Evolutionary conservation across 2,888 invertebrate genomes (phyloP).

Genomic region (Laothoe populi): DNA sequence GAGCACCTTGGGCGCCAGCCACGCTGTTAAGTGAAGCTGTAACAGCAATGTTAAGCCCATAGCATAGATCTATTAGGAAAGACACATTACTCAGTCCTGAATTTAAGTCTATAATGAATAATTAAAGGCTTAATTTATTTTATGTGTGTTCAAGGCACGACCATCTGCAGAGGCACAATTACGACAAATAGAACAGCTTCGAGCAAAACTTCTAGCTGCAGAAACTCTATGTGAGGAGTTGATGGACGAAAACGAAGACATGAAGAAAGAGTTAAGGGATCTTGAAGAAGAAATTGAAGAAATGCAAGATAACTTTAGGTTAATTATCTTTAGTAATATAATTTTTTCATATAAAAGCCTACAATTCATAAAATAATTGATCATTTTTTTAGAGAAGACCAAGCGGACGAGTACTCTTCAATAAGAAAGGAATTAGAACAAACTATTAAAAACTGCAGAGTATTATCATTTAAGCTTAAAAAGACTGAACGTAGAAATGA

Average conservation of each 20-base stretch:
- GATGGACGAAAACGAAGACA: conserved; percentile 98
- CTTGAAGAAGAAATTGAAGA: conserved; percentile 99
- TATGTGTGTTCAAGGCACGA: conserved; percentile 63
- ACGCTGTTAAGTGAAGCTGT: too few species aligned
- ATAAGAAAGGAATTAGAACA: conserved; percentile 98
- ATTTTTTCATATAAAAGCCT: background rate
- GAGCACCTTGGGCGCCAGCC: too few species aligned
- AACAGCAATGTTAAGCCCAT: too few species aligned
- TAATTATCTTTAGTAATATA: conserved; percentile 30
- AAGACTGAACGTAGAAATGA: conserved; percentile 97
- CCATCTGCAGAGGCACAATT: conserved; percentile 85
- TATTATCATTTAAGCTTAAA: conserved; percentile 98
- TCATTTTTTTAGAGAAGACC: conserved; percentile 91
- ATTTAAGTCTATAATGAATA: too few species aligned
- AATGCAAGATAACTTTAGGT: conserved; percentile 97
- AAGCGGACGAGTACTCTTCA: conserved; percentile 97
- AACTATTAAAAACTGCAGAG: conserved; percentile 98
- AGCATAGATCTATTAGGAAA: too few species aligned
- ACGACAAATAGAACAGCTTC: conserved; percentile 88
- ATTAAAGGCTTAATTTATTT: too few species aligned
- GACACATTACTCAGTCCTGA: too few species aligned
- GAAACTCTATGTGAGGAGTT: conserved; percentile 96
- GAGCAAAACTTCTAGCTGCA: conserved; percentile 93
- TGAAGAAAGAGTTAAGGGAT: conserved; percentile 96
- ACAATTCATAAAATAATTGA: background rate